These are phyloP conservation scores for Saimiri boliviensis DNA, from an alignment of 2,113 vertebrate genomes.

Conservation along the genomic window DNA sequence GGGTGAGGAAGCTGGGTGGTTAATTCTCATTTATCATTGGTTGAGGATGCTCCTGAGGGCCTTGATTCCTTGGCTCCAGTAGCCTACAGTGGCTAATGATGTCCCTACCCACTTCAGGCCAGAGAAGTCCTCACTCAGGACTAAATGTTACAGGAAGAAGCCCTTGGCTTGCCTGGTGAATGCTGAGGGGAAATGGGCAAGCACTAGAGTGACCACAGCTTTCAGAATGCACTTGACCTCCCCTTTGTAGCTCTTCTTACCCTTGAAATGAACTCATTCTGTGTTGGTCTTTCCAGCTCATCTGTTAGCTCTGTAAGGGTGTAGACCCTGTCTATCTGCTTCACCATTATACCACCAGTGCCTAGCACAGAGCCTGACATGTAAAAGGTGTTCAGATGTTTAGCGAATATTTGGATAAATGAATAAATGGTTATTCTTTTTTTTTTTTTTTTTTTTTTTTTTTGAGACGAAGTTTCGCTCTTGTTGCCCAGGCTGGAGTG, in stretches of 20 bases:
- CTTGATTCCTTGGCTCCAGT: fast-evolving
- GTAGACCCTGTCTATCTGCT: background rate
- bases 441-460: too few species aligned
- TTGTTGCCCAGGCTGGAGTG: too few species aligned
- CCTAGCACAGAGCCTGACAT: background rate
- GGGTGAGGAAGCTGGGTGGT: background rate
- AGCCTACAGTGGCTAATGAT: too few species aligned
- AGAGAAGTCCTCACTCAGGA: background rate
- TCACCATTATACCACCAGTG: background rate
- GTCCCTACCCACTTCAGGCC: background rate
- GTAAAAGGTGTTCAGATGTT: background rate
- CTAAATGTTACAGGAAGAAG: background rate
- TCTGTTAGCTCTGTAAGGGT: background rate
- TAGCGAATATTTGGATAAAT: background rate
- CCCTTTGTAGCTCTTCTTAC: background rate
- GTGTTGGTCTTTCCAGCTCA: background rate
- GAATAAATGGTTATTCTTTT: background rate
- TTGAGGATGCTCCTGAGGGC: background rate
- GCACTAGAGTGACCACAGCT: background rate
- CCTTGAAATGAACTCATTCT: background rate
- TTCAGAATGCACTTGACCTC: background rate
- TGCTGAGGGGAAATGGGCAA: background rate
- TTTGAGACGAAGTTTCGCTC: too few species aligned
- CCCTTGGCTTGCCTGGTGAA: background rate
- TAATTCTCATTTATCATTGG: background rate